Base-by-base conservation (phyloP, 2,113 vertebrate genomes). In the Rattus rattus region DNA sequence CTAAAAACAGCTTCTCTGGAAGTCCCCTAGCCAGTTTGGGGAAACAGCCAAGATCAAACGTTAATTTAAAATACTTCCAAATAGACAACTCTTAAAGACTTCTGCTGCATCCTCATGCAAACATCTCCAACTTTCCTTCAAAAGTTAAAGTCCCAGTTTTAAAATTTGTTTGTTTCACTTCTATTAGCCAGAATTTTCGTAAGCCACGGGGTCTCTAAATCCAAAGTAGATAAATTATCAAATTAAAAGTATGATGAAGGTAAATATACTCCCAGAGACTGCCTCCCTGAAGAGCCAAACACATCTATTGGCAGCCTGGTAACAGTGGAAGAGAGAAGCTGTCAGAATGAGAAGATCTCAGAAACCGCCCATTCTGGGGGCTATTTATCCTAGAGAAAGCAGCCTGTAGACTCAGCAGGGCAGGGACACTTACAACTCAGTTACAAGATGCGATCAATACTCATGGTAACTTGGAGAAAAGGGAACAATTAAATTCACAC, bases 41-140 rank as follows among this genome's bases (percentile, higher is more conserved):
- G 54, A 63, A 73, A 89, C 26, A 92, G 77, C 59, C 92, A 95
- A 94, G 26, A 80, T 22, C 69, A 56, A 89, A 91, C 93, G 14
- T 85, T 87, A 86, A 86, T 79, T 94, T 84, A 88, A 92, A 96
- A 90, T 95, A 59, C 52, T 52, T 76, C 52, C 84, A 63, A 92
- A 88, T 28, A 90, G 67, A 85, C 33, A 92, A 87, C 85, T 30
- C 12, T 89, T 92, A 86, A 83, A 90, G 43, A 49, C 33, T 59
- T 83, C 3, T 0, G 26, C 26, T 93, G 90, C 67, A 43, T 93
- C 84, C 26, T 10, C 13, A 59, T n/a, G 30, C 54, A 85, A 80
- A 93, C 16, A 52, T 59, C 94, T 59, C 43, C 7, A n/a, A 84
- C 79, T 13, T 26, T 90, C 69, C 90, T 33, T 77, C 24, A 91